These are phyloP conservation scores for Eledona agricola DNA, from an alignment of 2,888 invertebrate genomes.

Conservation along the genomic window DNA sequence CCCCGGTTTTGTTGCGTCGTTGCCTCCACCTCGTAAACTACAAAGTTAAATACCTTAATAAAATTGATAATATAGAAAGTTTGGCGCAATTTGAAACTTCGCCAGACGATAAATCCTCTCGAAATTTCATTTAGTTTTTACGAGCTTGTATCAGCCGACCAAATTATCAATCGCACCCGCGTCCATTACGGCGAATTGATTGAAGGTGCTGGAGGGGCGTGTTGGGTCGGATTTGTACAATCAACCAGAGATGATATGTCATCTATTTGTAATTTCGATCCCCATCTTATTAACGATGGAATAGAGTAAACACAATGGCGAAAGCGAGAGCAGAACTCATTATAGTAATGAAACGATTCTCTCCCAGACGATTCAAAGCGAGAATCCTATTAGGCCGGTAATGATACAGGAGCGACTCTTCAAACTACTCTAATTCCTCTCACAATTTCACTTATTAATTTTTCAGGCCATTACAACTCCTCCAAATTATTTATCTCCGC, in stretches of 20 bases:
- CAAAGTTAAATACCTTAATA: constrained; percentile 33
- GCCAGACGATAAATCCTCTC: constrained; percentile 19
- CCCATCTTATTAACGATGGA: constrained; percentile 53
- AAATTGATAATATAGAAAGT: constrained; percentile 34
- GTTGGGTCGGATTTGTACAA: constrained; percentile 42
- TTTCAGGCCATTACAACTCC: constrained; percentile 24
- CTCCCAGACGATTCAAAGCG: constrained; percentile 53
- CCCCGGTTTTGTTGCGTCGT: constrained; percentile 19
- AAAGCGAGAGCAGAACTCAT: constrained; percentile 50
- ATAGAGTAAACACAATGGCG: constrained; percentile 55
- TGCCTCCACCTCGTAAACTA: constrained; percentile 24
- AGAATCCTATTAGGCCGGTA: constrained; percentile 55
- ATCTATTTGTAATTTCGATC: constrained; percentile 55
- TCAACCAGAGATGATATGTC: constrained; percentile 51
- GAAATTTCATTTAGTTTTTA: constrained; percentile 33
- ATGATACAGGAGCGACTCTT: constrained; percentile 46
- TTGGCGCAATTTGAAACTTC: constrained; percentile 31
- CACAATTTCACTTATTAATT: constrained; percentile 34
- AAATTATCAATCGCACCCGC: constrained; percentile 25
- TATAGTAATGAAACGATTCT: constrained; percentile 58
- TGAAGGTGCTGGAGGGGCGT: constrained; percentile 25
- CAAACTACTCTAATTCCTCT: constrained; percentile 33
- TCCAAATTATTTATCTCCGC: constrained; percentile 20
- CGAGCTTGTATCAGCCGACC: no score
- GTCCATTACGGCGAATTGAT: constrained; percentile 31